Conservation (phyloP, 2,113 vertebrate species). For the Nothobranchius kuhntae region DNA sequence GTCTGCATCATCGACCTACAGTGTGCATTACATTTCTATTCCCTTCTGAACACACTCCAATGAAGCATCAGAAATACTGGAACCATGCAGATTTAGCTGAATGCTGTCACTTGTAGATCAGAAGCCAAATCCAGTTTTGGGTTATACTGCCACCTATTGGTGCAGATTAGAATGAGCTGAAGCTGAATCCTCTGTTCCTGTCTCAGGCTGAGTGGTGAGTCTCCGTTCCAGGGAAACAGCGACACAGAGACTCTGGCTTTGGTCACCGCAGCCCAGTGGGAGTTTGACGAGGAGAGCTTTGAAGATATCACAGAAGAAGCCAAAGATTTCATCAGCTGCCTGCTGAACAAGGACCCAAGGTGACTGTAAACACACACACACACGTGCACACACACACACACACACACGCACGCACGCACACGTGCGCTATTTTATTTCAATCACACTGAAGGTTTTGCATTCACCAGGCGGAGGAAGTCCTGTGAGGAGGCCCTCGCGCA, state of each 20-base stretch:
- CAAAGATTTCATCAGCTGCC: conserved; percentile 84
- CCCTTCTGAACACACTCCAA: no score
- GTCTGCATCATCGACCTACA: no score
- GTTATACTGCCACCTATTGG: conserved; percentile 50
- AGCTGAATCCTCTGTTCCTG: not conserved
- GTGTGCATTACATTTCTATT: no score
- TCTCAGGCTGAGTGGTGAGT: conserved; percentile 85
- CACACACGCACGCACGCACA: no score
- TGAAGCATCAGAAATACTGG: no score
- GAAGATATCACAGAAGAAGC: conserved; percentile 82
- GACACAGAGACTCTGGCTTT: conserved; percentile 83
- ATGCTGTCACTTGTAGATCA: not conserved
- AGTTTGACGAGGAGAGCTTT: conserved; percentile 86
- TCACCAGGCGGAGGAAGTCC: conserved; percentile 77
- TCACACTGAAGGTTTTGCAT: not conserved
- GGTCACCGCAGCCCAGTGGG: conserved; percentile 84
- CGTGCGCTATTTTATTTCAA: not conserved
- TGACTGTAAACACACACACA: conserved; percentile 28
- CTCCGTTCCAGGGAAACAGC: conserved; percentile 85
- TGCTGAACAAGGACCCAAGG: conserved; percentile 83
- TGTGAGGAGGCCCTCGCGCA: conserved; percentile 79
- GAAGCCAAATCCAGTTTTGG: not conserved
- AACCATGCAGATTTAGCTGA: no score
- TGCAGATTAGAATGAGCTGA: not conserved
- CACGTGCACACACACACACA: no score